Base-by-base conservation (phyloP, 1,140 invertebrate genomes). In the Neoseiulus cucumeris region DNA sequence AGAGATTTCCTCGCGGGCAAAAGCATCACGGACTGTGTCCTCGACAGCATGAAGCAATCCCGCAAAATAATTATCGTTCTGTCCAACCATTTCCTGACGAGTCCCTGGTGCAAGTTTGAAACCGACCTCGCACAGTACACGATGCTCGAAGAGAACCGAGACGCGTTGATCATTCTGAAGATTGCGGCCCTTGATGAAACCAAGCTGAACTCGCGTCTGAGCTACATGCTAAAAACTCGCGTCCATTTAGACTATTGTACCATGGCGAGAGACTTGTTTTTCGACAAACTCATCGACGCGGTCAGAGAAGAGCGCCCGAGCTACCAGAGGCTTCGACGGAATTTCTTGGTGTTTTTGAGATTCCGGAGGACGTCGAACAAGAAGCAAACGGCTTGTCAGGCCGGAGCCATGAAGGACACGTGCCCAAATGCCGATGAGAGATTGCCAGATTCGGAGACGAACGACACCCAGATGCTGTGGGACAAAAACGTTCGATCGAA, bases 101-200 rank as follows among this genome's bases (percentile, higher is more conserved):
- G 82, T 42, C 79, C 83, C 42, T 85, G 83, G 83, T 84, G 83
- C 71, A 70, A 79, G 29, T 82, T 82, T 78, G 83, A 85, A 72
- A 80, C 81, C 7, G 79, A 82, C 67, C 73, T 82, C 6, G 82
- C 82, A 0, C 74, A 78, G 64, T 72, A 72, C 64, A 72, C 71
- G 20, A 68, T 77, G 55, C 70, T 78, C 0, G 75, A 77, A 65
- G 75, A 75, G 39, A 72, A 71, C 6, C 76, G 80, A 65, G 79
- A 82, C 69, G 79, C 80, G 1, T 70, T 84, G 44, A 77, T 84
- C 12, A 71, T 84, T 45, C 76, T 84, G 29, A 80, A 80, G 68
- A 70, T 83, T 42, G 81, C 79, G 30, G 73, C 79, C 1, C 72
- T 84, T 7, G 75, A 79, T 45, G 75, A 71, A 64, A 75, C 74